Conservation (phyloP, 2,113 vertebrate species). For the Daubentonia madagascariensis region DNA sequence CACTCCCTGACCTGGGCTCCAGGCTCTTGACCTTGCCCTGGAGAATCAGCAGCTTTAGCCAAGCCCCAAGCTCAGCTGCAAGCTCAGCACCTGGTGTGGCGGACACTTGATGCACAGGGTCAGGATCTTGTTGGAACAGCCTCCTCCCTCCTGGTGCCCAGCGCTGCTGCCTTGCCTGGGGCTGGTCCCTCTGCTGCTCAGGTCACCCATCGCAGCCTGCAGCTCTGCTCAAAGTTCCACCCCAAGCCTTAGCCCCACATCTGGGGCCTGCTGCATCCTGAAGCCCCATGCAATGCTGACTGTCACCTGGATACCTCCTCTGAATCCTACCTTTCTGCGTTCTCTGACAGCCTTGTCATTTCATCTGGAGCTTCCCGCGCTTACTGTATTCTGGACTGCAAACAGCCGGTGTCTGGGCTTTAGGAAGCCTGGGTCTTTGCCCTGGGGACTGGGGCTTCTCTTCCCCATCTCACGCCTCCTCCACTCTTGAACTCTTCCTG, state of each 20-base stretch:
- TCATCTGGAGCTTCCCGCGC: neutral
- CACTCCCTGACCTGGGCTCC: accelerated
- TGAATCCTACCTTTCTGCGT: neutral
- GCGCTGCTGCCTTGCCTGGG: neutral
- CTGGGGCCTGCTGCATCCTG: neutral
- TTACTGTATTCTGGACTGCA: neutral
- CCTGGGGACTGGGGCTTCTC: neutral
- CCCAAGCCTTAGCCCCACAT: neutral
- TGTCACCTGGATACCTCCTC: neutral
- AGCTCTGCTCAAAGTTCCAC: too few species aligned
- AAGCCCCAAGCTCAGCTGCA: neutral
- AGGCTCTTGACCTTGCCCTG: neutral
- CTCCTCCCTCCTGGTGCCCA: neutral
- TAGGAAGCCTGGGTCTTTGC: neutral
- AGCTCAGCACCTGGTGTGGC: neutral
- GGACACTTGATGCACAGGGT: accelerated
- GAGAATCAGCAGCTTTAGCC: neutral
- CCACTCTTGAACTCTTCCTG: neutral
- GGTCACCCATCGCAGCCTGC: neutral
- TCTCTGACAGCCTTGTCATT: neutral
- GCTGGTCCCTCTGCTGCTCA: too few species aligned
- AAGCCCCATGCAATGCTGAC: neutral
- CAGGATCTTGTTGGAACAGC: neutral
- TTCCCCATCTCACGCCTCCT: neutral
- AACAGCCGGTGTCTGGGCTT: neutral